Evolutionary conservation across 1,140 invertebrate species (phyloP).

Genomic region (Danaus melanippus): DNA sequence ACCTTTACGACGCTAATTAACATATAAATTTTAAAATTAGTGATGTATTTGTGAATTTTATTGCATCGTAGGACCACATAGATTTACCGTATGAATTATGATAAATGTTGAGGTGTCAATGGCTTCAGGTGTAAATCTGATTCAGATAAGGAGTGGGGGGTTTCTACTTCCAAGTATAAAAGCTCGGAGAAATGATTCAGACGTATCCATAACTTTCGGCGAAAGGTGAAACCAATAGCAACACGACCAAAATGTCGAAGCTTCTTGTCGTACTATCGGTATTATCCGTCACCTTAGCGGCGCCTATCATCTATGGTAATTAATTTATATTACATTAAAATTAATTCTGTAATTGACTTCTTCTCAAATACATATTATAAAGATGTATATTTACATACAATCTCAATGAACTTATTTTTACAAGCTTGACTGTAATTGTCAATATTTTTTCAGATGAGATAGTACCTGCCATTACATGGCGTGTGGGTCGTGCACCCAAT

Average conservation of each 20-base stretch:
- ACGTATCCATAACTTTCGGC: slow-evolving; percentile 41
- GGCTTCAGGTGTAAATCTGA: slow-evolving; percentile 33
- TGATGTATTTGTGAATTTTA: slow-evolving; percentile 33
- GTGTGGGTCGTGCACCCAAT: slow-evolving; percentile 13
- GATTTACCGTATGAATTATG: slow-evolving; percentile 49
- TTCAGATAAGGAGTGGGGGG: slow-evolving; percentile 35
- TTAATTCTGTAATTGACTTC: neutral
- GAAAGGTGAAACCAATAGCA: slow-evolving; percentile 36
- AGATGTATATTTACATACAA: slow-evolving; percentile 1
- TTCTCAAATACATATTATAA: neutral
- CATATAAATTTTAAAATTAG: slow-evolving; percentile 19
- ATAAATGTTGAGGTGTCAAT: slow-evolving; percentile 55
- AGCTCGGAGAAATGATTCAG: slow-evolving; percentile 53
- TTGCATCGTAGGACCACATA: slow-evolving; percentile 33
- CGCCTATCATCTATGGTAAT: slow-evolving; percentile 32
- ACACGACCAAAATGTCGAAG: slow-evolving; percentile 38
- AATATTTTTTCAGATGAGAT: slow-evolving; percentile 9
- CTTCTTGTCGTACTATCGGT: slow-evolving; percentile 33
- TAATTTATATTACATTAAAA: slow-evolving; percentile 2
- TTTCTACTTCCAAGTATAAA: slow-evolving; percentile 50
- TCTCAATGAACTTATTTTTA: slow-evolving; percentile 1
- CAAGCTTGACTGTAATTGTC: slow-evolving; percentile 1
- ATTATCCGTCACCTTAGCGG: slow-evolving; percentile 32
- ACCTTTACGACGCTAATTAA: slow-evolving; percentile 13
- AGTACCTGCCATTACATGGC: slow-evolving; percentile 7